Evolutionary conservation across 2,113 vertebrate genomes (phyloP), one percentile per base, ranked within the genome.

Genomic region (Barnardius zonarius): DNA sequence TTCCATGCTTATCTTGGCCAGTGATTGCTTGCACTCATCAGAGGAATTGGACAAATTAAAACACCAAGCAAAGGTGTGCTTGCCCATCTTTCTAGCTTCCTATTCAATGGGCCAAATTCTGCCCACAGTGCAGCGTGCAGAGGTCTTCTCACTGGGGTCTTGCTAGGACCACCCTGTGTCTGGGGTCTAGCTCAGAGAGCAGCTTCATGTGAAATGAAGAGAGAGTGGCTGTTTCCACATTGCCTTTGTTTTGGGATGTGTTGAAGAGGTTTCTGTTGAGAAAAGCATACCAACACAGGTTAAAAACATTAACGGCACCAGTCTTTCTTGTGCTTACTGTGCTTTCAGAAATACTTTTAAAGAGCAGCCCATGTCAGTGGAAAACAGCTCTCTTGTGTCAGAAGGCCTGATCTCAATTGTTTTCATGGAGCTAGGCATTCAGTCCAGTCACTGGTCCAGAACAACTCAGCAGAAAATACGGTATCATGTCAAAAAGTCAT

Each of bases 21-120:
- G 46, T 0, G 0, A 46, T 44, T 66, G 23, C 66, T 92, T 63
- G 48, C 35, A 25, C 24, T 51, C 11, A 27, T 25, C 46, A 1
- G 3, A 61, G 39, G 51, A 31, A 39, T 17, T 35, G 51, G 25
- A 17, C 33, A 81, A 37, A 78, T 35, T 63, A 78, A 86, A 90
- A 72, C 35, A 51, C 9, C 39, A 48, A 70, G 64, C 10, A 51
- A 41, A 88, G 22, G 6, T n/a, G 18, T 79, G 22, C n/a, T 27
- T 72, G 18, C 39, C 20, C 12, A 6, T 33, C 17, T 69, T 83
- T 37, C 55, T 79, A 25, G 18, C 22, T n/a, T 16, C 0, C n/a
- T 75, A 24, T 5, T 43, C 25, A 59, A 27, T 15, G 12, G 16
- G n/a, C 31, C 27, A 61, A 61, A 82, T 87, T 76, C 35, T 85